phyloP scores from a whole-genome alignment of 1,140 invertebrate genomes.

The Euwallacea similis region DNA sequence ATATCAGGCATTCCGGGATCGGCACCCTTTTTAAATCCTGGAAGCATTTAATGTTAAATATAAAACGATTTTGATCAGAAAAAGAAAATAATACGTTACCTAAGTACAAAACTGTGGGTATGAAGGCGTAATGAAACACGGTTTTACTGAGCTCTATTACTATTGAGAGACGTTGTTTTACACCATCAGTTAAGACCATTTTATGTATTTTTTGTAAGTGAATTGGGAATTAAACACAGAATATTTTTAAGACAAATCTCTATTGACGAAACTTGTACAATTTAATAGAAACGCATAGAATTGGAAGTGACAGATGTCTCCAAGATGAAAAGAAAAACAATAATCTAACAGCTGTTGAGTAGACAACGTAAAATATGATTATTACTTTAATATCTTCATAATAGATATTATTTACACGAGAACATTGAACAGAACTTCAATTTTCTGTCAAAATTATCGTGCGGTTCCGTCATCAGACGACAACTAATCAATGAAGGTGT shows the following conservation, averaged over 20 bases:
- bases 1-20: conserved; percentile 66
- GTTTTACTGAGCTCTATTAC: conserved; percentile 63
- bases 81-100: conserved; percentile 56
- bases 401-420: too few relatives aligned
- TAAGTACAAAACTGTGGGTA: conserved; percentile 68
- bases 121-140: conserved; percentile 70
- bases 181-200: conserved; percentile 52
- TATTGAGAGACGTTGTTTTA: conserved; percentile 63
- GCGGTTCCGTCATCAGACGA: conserved; percentile 23
- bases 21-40: conserved; percentile 65
- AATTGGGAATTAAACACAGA: too few relatives aligned
- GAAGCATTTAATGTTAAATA: conserved; percentile 35
- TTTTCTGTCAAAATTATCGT: too few relatives aligned
- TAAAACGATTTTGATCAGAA: neutral
- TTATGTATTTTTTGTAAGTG: neutral
- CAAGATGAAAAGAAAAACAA: too few relatives aligned
- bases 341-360: too few relatives aligned
- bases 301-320: too few relatives aligned
- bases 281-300: too few relatives aligned
- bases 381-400: too few relatives aligned
- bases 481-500: conserved; percentile 52
- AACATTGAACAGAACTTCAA: too few relatives aligned
- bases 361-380: too few relatives aligned
- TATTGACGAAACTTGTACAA: too few relatives aligned
- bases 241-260: too few relatives aligned